phyloP scores from a whole-genome alignment of 1,140 invertebrate genomes.

The Lasioglossum baleicum region DNA sequence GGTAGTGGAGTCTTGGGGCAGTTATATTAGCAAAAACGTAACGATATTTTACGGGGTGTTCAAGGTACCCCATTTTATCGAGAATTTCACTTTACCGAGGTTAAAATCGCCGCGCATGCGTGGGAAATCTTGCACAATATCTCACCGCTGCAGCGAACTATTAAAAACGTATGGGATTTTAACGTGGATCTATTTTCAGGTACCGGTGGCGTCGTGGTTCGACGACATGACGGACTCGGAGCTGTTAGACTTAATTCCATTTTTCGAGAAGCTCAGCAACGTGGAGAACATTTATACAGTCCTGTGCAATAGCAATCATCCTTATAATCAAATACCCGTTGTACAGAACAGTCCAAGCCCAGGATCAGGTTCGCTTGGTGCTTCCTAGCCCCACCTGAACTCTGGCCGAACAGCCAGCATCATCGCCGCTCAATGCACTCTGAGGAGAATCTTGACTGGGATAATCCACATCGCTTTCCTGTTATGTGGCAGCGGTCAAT shows the following conservation, averaged over 20 bases:
- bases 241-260: constrained; percentile 95
- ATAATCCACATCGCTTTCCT: constrained; percentile 69
- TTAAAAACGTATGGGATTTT: neutral
- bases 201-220: constrained; percentile 98
- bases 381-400: constrained; percentile 76
- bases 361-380: constrained; percentile 72
- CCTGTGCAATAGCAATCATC: constrained; percentile 93
- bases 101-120: no score
- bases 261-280: constrained; percentile 96
- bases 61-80: no score
- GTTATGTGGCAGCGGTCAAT: constrained; percentile 57
- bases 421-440: constrained; percentile 72
- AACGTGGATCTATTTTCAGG: constrained; percentile 81
- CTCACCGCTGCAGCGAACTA: no score
- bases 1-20: no score
- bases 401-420: constrained; percentile 75
- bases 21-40: no score
- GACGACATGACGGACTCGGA: constrained; percentile 98
- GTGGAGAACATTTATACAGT: constrained; percentile 96
- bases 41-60: no score
- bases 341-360: constrained; percentile 73
- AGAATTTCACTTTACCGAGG: no score
- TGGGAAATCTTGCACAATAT: no score
- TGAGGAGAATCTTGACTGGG: constrained; percentile 70
- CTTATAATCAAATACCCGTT: constrained; percentile 82